Evolutionary conservation across 2,113 vertebrate genomes (phyloP).

Genomic region (Felis chaus): DNA sequence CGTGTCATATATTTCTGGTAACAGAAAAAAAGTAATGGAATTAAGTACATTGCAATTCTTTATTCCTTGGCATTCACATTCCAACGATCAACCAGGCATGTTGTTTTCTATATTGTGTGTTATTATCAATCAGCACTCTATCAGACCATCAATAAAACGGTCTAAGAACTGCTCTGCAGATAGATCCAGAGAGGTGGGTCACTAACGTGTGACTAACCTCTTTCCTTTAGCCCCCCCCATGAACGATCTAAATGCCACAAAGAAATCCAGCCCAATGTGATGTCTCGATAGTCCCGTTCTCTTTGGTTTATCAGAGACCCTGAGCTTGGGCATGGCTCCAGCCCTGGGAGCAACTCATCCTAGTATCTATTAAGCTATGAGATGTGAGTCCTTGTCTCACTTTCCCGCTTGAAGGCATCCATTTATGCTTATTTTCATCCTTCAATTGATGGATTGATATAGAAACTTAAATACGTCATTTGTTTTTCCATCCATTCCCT

Average conservation of each 20-base stretch:
- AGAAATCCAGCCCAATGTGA: neutral
- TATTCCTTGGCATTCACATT: slow-evolving; percentile 56
- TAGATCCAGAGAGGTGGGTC: slow-evolving; percentile 16
- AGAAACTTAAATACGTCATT: slow-evolving; percentile 62
- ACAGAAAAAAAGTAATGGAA: neutral
- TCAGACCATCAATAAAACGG: slow-evolving; percentile 55
- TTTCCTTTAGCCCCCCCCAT: neutral
- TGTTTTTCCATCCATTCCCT: slow-evolving; percentile 63
- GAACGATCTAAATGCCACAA: slow-evolving; percentile 4
- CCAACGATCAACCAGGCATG: slow-evolving; percentile 44
- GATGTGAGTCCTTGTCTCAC: slow-evolving; percentile 74
- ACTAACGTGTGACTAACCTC: neutral
- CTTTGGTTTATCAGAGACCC: slow-evolving; percentile 58
- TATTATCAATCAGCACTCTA: slow-evolving; percentile 61
- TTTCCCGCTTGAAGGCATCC: slow-evolving; percentile 74
- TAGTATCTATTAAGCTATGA: slow-evolving; percentile 72
- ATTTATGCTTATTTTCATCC: slow-evolving; percentile 80
- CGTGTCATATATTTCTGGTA: neutral
- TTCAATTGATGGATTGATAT: slow-evolving; percentile 71
- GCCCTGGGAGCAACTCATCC: slow-evolving; percentile 62
- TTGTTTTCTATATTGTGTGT: slow-evolving; percentile 47
- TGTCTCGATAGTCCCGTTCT: neutral
- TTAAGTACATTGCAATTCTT: slow-evolving; percentile 27
- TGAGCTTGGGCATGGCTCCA: slow-evolving; percentile 57
- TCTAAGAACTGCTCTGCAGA: neutral